Evolutionary conservation across 92 coral and sea anemone genomes (phyloP).

Genomic region (Phymanthus crucifer): DNA sequence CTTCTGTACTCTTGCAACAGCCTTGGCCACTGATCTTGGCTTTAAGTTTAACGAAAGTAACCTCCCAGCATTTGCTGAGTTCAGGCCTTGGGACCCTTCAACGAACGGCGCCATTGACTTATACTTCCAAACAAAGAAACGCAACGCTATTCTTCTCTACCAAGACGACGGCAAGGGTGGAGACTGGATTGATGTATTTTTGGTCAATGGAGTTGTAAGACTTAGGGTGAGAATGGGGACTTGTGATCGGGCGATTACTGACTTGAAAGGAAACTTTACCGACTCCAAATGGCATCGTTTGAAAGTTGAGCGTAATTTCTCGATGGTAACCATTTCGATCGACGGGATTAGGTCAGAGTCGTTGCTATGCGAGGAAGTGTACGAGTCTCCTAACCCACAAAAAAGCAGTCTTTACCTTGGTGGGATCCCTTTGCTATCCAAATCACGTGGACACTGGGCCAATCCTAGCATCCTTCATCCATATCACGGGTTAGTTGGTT

Average conservation of each 20-base stretch:
- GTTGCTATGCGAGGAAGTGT: constrained; percentile 18
- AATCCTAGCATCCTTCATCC: constrained; percentile 15
- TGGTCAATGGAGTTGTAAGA: constrained; percentile 42
- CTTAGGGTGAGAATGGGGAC: constrained; percentile 43
- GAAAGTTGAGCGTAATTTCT: constrained; percentile 37
- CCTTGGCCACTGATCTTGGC: constrained; percentile 46
- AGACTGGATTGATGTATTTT: constrained; percentile 49
- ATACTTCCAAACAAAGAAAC: constrained; percentile 50
- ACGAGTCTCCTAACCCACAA: constrained; percentile 30
- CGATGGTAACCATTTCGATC: constrained; percentile 19
- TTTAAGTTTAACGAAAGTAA: constrained; percentile 47
- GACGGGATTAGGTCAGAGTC: constrained; percentile 31
- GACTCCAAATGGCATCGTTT: constrained; percentile 58
- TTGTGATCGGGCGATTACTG: constrained; percentile 1
- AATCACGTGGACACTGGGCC: constrained; percentile 34
- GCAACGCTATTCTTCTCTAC: constrained; percentile 51
- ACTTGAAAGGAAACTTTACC: constrained; percentile 34
- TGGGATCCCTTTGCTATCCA: constrained; percentile 44
- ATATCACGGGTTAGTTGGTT: constrained; percentile 14
- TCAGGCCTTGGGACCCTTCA: constrained; percentile 57
- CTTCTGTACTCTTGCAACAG: constrained; percentile 25
- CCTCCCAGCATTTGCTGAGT: constrained; percentile 59
- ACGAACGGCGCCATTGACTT: constrained; percentile 50
- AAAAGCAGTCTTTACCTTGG: constrained; percentile 44
- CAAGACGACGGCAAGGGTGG: constrained; percentile 50